These are phyloP conservation scores for Cosmopolites sordidus DNA, from an alignment of 2,888 invertebrate species.

Conservation along the genomic window DNA sequence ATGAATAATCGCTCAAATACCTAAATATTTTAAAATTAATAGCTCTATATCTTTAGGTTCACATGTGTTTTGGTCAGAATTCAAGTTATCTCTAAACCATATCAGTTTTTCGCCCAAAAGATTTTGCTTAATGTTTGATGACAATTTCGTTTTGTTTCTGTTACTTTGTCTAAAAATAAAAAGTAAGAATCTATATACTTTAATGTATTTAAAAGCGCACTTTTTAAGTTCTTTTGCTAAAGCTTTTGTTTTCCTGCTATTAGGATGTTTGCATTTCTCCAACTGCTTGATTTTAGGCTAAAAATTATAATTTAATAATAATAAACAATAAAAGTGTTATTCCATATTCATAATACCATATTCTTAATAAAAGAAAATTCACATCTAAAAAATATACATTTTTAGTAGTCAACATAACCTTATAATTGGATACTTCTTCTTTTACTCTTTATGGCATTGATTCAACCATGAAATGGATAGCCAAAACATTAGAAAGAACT, in stretches of 20 bases:
- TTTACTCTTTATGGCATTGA: too few species aligned
- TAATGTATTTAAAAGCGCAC: too few species aligned
- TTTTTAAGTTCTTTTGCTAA: slow-evolving; percentile 67
- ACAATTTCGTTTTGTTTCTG: slow-evolving; percentile 59
- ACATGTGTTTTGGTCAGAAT: slow-evolving; percentile 50
- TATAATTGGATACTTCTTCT: too few species aligned
- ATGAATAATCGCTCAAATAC: slow-evolving; percentile 1
- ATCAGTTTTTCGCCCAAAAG: slow-evolving; percentile 70
- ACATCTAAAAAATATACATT: too few species aligned
- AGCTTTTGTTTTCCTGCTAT: slow-evolving; percentile 76
- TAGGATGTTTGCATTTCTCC: slow-evolving; percentile 72
- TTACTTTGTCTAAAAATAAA: slow-evolving; percentile 52
- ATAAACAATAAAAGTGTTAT: neutral
- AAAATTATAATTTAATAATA: slow-evolving; percentile 29
- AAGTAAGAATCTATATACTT: too few species aligned
- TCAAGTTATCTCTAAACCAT: slow-evolving; percentile 71
- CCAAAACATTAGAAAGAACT: too few species aligned
- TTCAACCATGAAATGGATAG: too few species aligned
- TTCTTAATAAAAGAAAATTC: too few species aligned
- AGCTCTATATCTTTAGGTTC: slow-evolving; percentile 58
- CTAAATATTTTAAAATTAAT: slow-evolving; percentile 44
- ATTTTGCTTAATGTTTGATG: slow-evolving; percentile 68
- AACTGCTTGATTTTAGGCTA: slow-evolving; percentile 52
- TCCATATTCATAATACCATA: too few species aligned
- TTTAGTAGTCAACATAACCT: too few species aligned